Conservation (phyloP, 1,140 invertebrate genomes). For the Pseudomyrmex pallidus region DNA sequence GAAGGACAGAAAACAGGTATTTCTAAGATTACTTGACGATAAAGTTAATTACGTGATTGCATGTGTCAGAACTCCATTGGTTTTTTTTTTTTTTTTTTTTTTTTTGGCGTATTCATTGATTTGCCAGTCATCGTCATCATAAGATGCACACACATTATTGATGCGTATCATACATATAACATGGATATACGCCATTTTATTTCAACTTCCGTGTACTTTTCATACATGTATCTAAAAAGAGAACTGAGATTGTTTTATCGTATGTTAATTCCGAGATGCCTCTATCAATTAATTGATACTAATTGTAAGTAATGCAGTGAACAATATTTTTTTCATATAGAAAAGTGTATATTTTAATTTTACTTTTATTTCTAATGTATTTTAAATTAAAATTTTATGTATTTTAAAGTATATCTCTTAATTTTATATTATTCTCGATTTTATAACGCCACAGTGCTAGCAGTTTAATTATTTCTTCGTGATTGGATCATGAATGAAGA, state of each 20-base stretch:
- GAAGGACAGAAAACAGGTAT: neutral
- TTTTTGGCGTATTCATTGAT: constrained; percentile 10
- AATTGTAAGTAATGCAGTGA: neutral
- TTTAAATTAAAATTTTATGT: no score
- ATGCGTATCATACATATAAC: neutral
- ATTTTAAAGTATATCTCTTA: neutral
- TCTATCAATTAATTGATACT: no score
- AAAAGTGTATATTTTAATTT: no score
- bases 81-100: no score
- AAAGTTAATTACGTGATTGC: neutral
- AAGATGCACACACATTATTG: neutral
- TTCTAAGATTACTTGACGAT: neutral
- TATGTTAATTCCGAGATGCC: no score
- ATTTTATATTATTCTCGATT: no score
- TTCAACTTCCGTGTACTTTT: no score
- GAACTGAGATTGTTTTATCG: no score
- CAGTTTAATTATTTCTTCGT: neutral
- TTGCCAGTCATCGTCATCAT: constrained; percentile 35
- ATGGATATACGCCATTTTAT: no score
- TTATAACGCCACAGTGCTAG: neutral
- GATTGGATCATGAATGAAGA: neutral
- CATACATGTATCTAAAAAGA: no score
- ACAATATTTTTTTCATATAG: neutral
- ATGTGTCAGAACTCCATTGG: neutral
- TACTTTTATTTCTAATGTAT: no score